Percentiles rank a stretch among this genome's conserved stretches.
Conservation (phyloP, 2,888 invertebrate genomes). For the Spisula solida region DNA sequence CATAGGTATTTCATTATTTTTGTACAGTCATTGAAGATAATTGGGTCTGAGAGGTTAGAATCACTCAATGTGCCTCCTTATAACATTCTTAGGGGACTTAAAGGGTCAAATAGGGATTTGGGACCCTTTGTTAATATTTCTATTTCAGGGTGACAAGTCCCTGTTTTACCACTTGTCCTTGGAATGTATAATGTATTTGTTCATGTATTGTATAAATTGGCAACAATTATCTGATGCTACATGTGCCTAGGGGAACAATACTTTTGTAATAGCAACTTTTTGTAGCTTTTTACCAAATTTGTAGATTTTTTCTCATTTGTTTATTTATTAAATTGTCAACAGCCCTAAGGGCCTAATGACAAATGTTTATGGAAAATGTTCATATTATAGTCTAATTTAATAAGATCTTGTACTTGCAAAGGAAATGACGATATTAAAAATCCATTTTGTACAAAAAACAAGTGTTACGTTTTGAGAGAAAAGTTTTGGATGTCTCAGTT, state of each 20-base stretch:
- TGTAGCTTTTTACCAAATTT: conserved; percentile 64
- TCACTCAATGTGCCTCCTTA: conserved; percentile 48
- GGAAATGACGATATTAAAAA: conserved; percentile 71
- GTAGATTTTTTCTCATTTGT: conserved; percentile 55
- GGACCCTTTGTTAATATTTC: conserved; percentile 8
- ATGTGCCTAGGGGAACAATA: conserved; percentile 51
- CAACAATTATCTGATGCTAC: conserved; percentile 28
- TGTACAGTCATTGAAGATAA: conserved; percentile 27
- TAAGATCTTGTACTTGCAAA: conserved; percentile 71
- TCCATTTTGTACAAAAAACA: conserved; percentile 67
- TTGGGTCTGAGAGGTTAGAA: conserved; percentile 36
- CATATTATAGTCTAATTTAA: conserved; percentile 45
- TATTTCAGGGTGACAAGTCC: neutral
- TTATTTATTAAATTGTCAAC: conserved; percentile 65
- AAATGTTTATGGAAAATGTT: conserved; percentile 45
- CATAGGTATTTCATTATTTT: conserved; percentile 43
- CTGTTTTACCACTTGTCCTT: neutral
- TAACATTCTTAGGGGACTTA: conserved; percentile 7
- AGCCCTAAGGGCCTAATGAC: conserved; percentile 15
- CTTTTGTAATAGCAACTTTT: conserved; percentile 42
- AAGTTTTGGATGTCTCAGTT: neutral
- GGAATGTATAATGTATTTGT: neutral
- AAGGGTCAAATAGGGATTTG: neutral
- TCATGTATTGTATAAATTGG: conserved; percentile 23
- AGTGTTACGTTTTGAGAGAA: conserved; percentile 4